Percentiles rank a stretch among this genome's conserved stretches.
phyloP scores from a whole-genome alignment of 2,797 vertebrate genomes.

The Cynodonichthys magdalenae region DNA sequence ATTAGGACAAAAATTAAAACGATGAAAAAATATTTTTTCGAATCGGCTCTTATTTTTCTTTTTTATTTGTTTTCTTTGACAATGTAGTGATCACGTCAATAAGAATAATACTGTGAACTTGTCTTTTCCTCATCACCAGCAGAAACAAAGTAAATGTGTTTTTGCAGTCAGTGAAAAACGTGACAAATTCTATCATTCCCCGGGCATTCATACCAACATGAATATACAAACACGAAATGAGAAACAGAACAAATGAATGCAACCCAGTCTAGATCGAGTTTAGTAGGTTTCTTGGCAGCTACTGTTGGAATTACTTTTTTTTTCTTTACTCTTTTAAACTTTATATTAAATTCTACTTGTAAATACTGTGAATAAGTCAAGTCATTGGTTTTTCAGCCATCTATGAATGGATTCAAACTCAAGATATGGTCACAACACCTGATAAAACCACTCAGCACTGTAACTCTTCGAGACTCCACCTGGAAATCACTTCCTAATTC shows the following conservation, averaged over 20 bases:
- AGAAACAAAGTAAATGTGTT: slow-evolving; percentile 24
- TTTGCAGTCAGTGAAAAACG: slow-evolving; percentile 12
- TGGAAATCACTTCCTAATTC: slow-evolving; percentile 39
- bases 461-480: slow-evolving; percentile 38
- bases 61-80: not conserved
- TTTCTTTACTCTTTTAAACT: slow-evolving; percentile 25
- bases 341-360: slow-evolving; percentile 33
- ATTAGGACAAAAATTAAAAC: slow-evolving; percentile 8
- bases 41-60: not conserved
- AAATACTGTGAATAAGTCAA: slow-evolving; percentile 47
- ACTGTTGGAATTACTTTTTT: slow-evolving; percentile 51
- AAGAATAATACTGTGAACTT: slow-evolving; percentile 8
- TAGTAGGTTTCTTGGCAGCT: slow-evolving; percentile 63
- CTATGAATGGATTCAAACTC: slow-evolving; percentile 50
- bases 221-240: slow-evolving; percentile 37
- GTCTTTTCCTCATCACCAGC: slow-evolving; percentile 21
- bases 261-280: slow-evolving; percentile 48
- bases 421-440: slow-evolving; percentile 35
- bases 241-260: slow-evolving; percentile 31
- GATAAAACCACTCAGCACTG: slow-evolving; percentile 23
- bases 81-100: slow-evolving; percentile 6
- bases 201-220: slow-evolving; percentile 27
- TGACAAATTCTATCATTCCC: slow-evolving; percentile 18
- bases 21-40: not conserved
- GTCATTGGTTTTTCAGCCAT: slow-evolving; percentile 58